A percentile compares a stretch with the other conserved stretches of the same genome.
Conservation (phyloP, 2,888 invertebrate genomes). For the Megastigmus dorsalis region DNA sequence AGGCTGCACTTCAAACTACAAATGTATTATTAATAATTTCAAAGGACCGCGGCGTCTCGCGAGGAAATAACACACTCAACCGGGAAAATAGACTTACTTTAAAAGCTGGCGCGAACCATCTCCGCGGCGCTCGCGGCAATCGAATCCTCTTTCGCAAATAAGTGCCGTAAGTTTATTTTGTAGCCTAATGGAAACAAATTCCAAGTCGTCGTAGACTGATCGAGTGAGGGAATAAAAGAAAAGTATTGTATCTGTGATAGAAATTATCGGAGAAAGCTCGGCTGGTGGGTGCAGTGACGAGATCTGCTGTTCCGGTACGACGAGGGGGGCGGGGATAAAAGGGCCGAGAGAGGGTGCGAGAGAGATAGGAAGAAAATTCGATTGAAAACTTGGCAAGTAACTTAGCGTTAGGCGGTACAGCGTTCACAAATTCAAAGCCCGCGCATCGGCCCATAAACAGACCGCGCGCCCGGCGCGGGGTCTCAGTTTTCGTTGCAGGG, state of each 20-base stretch:
- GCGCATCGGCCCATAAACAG: constrained; percentile 21
- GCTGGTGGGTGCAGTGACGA: too few species aligned
- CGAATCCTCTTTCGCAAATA: background rate
- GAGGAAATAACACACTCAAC: too few species aligned
- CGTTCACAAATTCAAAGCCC: constrained; percentile 42
- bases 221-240: constrained; percentile 9
- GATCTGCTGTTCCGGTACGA: background rate
- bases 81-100: too few species aligned
- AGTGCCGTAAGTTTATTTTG: background rate
- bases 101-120: too few species aligned
- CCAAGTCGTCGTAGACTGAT: constrained; percentile 5
- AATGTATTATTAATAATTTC: too few species aligned
- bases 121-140: too few species aligned
- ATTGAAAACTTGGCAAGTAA: constrained; percentile 52
- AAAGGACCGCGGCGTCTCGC: too few species aligned
- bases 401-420: constrained; percentile 19
- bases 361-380: constrained; percentile 52
- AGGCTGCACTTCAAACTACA: too few species aligned
- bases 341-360: too few species aligned
- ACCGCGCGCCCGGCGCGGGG: background rate
- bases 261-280: constrained; percentile 41
- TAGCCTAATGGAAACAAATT: background rate
- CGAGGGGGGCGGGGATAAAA: constrained; percentile 3
- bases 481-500: constrained; percentile 43
- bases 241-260: constrained; percentile 32